Evolutionary conservation across 2,888 invertebrate species (phyloP).

Genomic region (Acleris emargana): DNA sequence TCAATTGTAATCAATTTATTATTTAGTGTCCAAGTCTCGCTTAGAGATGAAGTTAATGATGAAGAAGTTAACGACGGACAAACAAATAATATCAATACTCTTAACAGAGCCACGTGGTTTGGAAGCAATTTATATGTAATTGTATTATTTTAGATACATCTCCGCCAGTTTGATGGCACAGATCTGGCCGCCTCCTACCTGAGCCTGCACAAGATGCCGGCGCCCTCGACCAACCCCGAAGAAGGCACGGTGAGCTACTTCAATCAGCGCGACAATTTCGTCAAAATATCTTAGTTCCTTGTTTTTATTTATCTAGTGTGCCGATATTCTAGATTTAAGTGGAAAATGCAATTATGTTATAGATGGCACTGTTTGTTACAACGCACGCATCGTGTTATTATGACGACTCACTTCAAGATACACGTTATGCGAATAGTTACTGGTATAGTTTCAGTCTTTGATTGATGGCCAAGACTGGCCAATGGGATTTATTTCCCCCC

Average conservation of each 20-base stretch:
- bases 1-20: too few relatives aligned
- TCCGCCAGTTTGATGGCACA: slow-evolving; percentile 88
- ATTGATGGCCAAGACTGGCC: too few relatives aligned
- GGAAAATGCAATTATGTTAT: neutral
- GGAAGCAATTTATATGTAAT: neutral
- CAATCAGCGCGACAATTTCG: slow-evolving; percentile 70
- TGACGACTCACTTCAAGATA: neutral
- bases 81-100: too few relatives aligned
- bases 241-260: slow-evolving; percentile 75
- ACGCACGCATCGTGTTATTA: neutral
- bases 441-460: too few relatives aligned
- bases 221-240: slow-evolving; percentile 52
- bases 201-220: slow-evolving; percentile 70
- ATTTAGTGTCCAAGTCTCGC: too few relatives aligned
- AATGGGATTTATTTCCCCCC: too few relatives aligned
- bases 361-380: neutral
- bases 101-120: too few relatives aligned
- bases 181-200: slow-evolving; percentile 83
- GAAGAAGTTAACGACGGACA: too few relatives aligned
- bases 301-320: neutral
- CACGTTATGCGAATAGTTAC: neutral
- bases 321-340: slow-evolving; percentile 15
- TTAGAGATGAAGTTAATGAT: too few relatives aligned
- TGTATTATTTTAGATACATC: slow-evolving; percentile 85
- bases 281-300: slow-evolving; percentile 60